phyloP scores from a whole-genome alignment of 2,113 vertebrate genomes.

The Pitta sordida region DNA sequence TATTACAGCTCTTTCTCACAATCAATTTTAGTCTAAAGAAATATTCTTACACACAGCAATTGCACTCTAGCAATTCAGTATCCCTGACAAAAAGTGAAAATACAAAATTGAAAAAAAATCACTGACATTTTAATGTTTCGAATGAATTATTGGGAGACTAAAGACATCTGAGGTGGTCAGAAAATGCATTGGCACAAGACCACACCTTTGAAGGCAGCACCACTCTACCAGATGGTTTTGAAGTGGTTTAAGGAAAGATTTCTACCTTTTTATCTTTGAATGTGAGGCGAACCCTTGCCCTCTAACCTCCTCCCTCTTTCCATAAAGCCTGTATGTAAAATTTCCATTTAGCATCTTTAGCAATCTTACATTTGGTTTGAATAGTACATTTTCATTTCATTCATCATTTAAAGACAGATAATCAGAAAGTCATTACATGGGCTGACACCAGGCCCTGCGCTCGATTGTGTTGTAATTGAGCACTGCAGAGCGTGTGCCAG shows the following conservation, averaged over 20 bases:
- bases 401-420: constrained; percentile 99
- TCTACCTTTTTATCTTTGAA: not conserved
- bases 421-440: constrained; percentile 98
- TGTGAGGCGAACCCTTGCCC: not conserved
- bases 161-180: not conserved
- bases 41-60: not conserved
- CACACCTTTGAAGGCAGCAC: not conserved
- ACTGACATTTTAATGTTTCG: not conserved
- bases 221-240: not conserved
- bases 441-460: constrained; percentile 82
- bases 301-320: constrained; percentile 7
- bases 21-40: not conserved
- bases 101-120: not conserved
- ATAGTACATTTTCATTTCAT: constrained; percentile 91
- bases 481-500: constrained; percentile 76
- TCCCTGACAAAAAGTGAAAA: not conserved
- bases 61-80: not conserved
- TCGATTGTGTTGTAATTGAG: constrained; percentile 92
- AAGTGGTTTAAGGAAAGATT: not conserved
- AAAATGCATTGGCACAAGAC: not conserved
- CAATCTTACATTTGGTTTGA: constrained; percentile 71
- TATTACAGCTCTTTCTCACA: not conserved
- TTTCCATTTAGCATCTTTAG: constrained; percentile 71
- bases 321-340: constrained; percentile 13
- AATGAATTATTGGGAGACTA: not conserved